Conservation (phyloP, 2,113 vertebrate genomes). For the Steatornis caripensis region DNA sequence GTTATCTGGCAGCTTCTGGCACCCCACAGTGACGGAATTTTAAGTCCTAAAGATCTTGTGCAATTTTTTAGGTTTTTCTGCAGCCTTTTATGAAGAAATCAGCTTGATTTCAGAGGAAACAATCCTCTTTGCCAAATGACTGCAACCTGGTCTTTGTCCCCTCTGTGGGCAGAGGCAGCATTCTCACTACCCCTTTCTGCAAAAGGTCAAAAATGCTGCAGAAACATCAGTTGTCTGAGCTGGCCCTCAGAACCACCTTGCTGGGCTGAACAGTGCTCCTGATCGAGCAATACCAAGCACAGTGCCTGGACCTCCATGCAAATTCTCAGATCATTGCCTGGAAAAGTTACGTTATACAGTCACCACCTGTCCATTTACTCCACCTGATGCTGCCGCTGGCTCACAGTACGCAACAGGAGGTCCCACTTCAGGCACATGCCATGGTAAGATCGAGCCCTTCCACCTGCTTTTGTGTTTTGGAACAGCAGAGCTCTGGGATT, state of each 20-base stretch:
- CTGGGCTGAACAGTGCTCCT: neutral
- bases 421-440: neutral
- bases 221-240: neutral
- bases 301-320: neutral
- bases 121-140: neutral
- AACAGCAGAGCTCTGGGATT: neutral
- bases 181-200: neutral
- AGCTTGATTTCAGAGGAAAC: neutral
- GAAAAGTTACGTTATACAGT: rapidly evolving
- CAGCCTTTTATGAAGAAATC: neutral
- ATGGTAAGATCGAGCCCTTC: neutral
- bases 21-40: neutral
- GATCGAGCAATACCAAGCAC: neutral
- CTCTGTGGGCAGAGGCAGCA: too few species aligned
- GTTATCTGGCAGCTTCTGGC: neutral
- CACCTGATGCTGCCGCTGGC: neutral
- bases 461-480: neutral
- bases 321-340: neutral
- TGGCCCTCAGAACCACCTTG: neutral
- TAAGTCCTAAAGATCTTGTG: neutral
- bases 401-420: neutral
- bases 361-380: neutral
- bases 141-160: too few species aligned
- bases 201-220: constrained; percentile 8
- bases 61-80: neutral